Evolutionary conservation across 2,797 vertebrate genomes (phyloP), one percentile per base, ranked within the genome.

Genomic region (Delichon dasypus): DNA sequence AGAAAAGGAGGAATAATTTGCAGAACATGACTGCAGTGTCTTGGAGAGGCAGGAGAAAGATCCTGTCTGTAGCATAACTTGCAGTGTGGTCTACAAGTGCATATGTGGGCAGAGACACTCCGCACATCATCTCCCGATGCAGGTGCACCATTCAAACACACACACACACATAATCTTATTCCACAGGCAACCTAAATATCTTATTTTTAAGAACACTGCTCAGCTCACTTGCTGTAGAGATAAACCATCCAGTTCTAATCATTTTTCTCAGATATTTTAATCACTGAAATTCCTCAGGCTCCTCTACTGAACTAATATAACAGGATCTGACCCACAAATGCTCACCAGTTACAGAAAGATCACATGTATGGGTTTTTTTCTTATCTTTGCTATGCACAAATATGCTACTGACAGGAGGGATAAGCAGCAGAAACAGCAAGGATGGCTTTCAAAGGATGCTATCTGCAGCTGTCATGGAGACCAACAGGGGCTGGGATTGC

Each of bases 381-480:
- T 30, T 75, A 20, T 70, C 40, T 84, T 86, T 50, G 22, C 64
- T 87, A 34, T 42, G 45, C 48, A 64, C 14, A 80, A 89, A 80
- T 47, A 30, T 42, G n/a, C 38, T 50, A 23, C 45, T 65, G 71
- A 42, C 51, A 76, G 45, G 36, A 88, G 66, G 74, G 36, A 82
- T 55, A 70, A 85, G 89, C 30, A 45, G 51, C 5, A 88, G 70
- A 95, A 95, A 92, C 72, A 89, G 77, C 51, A 73, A 75, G 88
- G 44, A 91, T 47, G 36, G 53, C 44, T 95, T 92, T 95, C 40
- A 94, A 54, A 87, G 0, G 20, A 51, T 78, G 83, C 53, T 94
- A 58, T 88, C 78, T 89, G 86, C 78, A 93, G 76, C 91, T 93
- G 68, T 83, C 94, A 91, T 88, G 85, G 91, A 94, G 61, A 82